Conservation (phyloP, 2,113 vertebrate species). For the Mus pahari region DNA sequence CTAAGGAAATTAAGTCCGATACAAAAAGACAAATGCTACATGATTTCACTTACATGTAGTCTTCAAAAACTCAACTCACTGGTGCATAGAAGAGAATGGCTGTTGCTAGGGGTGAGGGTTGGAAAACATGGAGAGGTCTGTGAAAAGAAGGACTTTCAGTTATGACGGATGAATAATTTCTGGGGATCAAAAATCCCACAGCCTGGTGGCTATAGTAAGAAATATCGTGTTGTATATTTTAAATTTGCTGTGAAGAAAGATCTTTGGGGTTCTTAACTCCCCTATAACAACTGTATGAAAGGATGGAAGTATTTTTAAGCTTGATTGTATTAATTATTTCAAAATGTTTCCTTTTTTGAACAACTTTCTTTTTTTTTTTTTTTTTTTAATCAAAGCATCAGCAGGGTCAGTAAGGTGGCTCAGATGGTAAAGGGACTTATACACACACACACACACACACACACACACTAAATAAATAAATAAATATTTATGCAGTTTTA, state of each 20-base stretch:
- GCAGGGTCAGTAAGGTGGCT: too few relatives aligned
- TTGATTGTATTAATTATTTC: not conserved
- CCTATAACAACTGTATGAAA: not conserved
- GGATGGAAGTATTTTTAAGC: not conserved
- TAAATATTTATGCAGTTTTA: too few relatives aligned
- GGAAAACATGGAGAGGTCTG: not conserved
- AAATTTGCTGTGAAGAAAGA: not conserved
- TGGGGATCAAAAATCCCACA: not conserved
- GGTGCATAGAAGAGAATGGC: not conserved
- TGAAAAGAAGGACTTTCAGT: not conserved
- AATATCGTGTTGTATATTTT: not conserved
- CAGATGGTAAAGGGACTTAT: too few relatives aligned
- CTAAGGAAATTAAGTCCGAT: not conserved
- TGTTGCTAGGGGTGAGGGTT: not conserved
- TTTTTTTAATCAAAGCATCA: too few relatives aligned
- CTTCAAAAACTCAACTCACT: not conserved
- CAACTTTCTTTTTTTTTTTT: too few relatives aligned
- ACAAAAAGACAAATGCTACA: not conserved
- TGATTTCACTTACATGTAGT: not conserved
- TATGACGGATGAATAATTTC: not conserved
- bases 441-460: too few relatives aligned
- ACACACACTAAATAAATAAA: too few relatives aligned
- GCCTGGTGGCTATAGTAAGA: not conserved
- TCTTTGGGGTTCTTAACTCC: not conserved
- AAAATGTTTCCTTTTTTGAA: not conserved